Conservation (phyloP, 2,888 invertebrate genomes). For the Agonopterix heracliana region DNA sequence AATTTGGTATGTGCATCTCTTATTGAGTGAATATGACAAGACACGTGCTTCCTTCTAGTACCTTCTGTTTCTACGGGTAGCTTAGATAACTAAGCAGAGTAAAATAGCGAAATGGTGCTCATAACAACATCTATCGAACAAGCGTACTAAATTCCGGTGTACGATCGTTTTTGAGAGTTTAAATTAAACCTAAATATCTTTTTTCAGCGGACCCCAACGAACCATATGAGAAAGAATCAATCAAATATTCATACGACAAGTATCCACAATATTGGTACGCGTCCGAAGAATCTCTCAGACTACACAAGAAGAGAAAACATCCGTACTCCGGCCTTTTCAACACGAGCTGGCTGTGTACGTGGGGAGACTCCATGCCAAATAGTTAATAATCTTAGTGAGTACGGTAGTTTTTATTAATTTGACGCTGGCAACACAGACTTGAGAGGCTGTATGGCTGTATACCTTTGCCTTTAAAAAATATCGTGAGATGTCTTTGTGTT, state of each 20-base stretch:
- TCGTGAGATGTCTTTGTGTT: no score
- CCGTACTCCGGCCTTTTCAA: slow-evolving; percentile 60
- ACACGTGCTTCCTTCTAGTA: no score
- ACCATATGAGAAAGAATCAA: slow-evolving; percentile 51
- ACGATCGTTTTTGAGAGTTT: no score
- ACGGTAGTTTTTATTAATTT: not conserved
- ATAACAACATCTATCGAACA: no score
- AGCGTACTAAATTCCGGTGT: no score
- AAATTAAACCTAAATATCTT: not conserved
- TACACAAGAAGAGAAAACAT: slow-evolving; percentile 65
- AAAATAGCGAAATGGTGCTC: no score
- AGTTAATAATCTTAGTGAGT: slow-evolving; percentile 33
- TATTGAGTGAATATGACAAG: no score
- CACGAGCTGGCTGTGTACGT: slow-evolving; percentile 51
- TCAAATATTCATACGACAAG: slow-evolving; percentile 54
- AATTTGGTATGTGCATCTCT: no score
- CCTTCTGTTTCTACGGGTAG: no score
- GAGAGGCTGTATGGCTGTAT: not conserved
- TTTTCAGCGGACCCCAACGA: slow-evolving; percentile 43
- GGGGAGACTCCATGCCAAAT: slow-evolving; percentile 51
- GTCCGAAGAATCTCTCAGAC: slow-evolving; percentile 55
- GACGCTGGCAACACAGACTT: not conserved
- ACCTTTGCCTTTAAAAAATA: no score
- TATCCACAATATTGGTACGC: slow-evolving; percentile 67
- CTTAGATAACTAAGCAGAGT: no score